Percentiles rank a stretch among this genome's conserved stretches.
Evolutionary conservation across 2,888 invertebrate genomes (phyloP).

Genomic region (Apomyelois bistriatella): DNA sequence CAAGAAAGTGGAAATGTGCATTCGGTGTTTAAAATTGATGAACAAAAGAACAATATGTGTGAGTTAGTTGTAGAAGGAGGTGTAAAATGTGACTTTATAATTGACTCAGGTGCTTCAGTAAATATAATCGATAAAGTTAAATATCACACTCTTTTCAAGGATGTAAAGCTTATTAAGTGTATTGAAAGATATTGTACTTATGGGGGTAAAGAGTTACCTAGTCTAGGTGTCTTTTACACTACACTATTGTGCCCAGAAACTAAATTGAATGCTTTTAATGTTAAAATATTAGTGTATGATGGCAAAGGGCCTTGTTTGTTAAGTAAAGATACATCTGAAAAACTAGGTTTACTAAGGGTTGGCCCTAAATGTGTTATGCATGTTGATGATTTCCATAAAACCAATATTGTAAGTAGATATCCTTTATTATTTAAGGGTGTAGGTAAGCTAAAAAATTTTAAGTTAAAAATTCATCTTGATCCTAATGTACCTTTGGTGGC

Average conservation of each 20-base stretch:
- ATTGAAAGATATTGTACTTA: not conserved
- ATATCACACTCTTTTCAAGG: not conserved
- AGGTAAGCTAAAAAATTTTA: slow-evolving; percentile 13
- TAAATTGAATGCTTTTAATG: not conserved
- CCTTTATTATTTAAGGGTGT: not conserved
- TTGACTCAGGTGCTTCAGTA: not conserved
- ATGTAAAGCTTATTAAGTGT: not conserved
- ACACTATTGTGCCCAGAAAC: not conserved
- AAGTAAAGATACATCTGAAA: not conserved
- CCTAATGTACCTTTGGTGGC: slow-evolving; percentile 14
- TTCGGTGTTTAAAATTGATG: not conserved
- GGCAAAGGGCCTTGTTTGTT: not conserved
- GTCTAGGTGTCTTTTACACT: not conserved
- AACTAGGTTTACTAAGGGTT: not conserved
- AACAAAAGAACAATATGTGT: not conserved
- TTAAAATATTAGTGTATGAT: not conserved
- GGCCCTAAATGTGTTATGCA: not conserved
- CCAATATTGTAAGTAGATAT: not conserved
- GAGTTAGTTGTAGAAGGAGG: not conserved
- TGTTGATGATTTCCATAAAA: not conserved
- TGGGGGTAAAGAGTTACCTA: not conserved
- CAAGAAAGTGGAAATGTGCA: not conserved
- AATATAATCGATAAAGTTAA: too few species aligned
- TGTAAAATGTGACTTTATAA: not conserved
- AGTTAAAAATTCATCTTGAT: slow-evolving; percentile 14